These are phyloP conservation scores for Carassius carassius DNA, from an alignment of 2,113 vertebrate species.

Conservation along the genomic window DNA sequence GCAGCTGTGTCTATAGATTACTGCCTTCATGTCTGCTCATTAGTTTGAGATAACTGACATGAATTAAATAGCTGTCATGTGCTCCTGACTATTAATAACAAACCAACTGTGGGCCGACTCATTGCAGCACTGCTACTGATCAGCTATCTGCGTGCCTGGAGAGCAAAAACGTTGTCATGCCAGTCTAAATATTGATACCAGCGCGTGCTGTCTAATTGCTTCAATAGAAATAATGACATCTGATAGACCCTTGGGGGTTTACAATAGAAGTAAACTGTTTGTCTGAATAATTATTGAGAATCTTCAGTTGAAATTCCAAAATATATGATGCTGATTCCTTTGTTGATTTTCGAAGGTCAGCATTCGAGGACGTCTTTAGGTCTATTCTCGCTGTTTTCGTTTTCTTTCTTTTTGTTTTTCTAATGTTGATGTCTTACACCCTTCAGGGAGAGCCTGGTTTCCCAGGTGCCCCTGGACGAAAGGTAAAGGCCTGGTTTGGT, in stretches of 20 bases:
- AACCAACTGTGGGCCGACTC: conserved; percentile 28
- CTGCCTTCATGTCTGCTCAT: conserved; percentile 49
- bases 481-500: conserved; percentile 74
- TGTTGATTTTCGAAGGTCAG: conserved; percentile 33
- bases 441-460: conserved; percentile 79
- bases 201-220: conserved; percentile 31
- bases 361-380: neutral
- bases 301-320: neutral
- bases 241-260: conserved; percentile 20
- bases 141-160: conserved; percentile 42
- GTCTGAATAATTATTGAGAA: neutral
- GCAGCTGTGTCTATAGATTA: conserved; percentile 60
- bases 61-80: conserved; percentile 49
- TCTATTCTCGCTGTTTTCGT: neutral
- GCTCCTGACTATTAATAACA: conserved; percentile 61
- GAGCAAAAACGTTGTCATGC: conserved; percentile 33
- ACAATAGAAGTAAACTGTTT: neutral
- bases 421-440: conserved; percentile 24
- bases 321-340: neutral
- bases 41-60: conserved; percentile 50
- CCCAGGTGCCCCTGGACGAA: conserved; percentile 78
- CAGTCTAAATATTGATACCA: conserved; percentile 54
- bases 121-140: conserved; percentile 44
- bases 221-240: conserved; percentile 26
- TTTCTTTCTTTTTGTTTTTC: conserved; percentile 25